Base-by-base conservation (phyloP, 2,888 invertebrate genomes). In the Agyllia agylla region DNA sequence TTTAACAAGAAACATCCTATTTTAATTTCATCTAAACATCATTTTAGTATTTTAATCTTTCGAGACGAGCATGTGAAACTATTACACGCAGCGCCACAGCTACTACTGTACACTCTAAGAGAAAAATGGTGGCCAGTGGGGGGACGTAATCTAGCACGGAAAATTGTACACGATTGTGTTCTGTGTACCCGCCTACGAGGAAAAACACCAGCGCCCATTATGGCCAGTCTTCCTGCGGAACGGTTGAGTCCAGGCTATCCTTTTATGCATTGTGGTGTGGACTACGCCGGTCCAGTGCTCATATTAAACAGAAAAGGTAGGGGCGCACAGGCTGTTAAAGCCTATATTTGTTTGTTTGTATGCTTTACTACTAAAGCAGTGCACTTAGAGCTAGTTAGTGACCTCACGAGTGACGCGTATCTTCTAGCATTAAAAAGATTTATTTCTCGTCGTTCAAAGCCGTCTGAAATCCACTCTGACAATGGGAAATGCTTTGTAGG, bases 331-430 rank as follows among this genome's bases (percentile, higher is more conserved):
- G 30, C 90, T 33, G 82, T 87, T 27, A 93, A 94, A 70, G 84
- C 81, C n/a, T 94, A 93, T 38, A 85, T 94, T 20, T 93, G 93
- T 86, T 73, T 94, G 84, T 93, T 94, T 84, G 75, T 94, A 30
- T 94, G 93, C 86, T 92, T 94, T 30, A 30, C 84, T 3, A 93
- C 92, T 8, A 90, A 93, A 3, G 90, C 93, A 0, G 73, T 94
- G 0, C 93, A 93, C 83, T 91, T 92, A 73, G 93, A 94, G 57
- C 84, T 93, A 9, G 92, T 93, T 0, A 90, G 90, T 27, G 88
- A 89, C 42, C 89, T 93, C 15, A 73, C 91, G 11, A 84, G 89
- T 11, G 90, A 85, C 11, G 91, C 89, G 13, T 92, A 93, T 33
- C 30, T 93, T 49, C 70, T 94, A n/a, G 90, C 92, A 27, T 84